Conservation (phyloP, 2,888 invertebrate species). For the Homarus gammarus region DNA sequence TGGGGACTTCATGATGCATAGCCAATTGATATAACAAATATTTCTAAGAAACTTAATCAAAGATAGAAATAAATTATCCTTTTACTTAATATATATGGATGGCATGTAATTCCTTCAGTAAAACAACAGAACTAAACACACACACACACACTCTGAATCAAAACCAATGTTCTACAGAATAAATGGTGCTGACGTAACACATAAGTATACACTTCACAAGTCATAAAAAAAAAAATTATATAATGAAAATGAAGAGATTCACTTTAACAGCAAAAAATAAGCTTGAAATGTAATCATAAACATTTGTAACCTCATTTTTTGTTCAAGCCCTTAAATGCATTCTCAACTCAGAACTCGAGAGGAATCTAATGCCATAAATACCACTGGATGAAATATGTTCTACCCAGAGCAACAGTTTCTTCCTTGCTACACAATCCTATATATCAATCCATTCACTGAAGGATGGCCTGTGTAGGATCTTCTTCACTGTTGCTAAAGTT, state of each 20-base stretch:
- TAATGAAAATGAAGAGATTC: conserved; percentile 1
- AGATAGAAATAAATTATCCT: conserved; percentile 6
- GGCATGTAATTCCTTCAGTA: conserved; percentile 16
- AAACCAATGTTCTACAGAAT: conserved; percentile 3
- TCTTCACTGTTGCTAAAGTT: not conserved
- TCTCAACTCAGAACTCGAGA: conserved; percentile 1
- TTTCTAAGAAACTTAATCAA: not conserved
- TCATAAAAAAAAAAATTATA: not conserved
- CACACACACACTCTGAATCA: not conserved
- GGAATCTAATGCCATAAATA: not conserved
- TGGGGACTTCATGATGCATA: not conserved
- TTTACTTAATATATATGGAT: conserved; percentile 21
- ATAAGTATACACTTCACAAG: conserved; percentile 1
- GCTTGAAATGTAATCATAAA: not conserved
- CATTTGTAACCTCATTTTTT: too few species aligned
- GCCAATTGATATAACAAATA: not conserved
- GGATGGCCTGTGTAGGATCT: not conserved
- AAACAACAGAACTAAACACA: not conserved
- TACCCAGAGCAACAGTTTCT: not conserved
- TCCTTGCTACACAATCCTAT: too few species aligned
- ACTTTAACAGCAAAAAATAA: not conserved
- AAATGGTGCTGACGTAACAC: conserved; percentile 10
- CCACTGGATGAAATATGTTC: not conserved
- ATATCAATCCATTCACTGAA: not conserved
- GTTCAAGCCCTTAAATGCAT: conserved; percentile 23